These are phyloP conservation scores for Saccostrea glomerata DNA, from an alignment of 1,140 invertebrate species.

Conservation along the genomic window DNA sequence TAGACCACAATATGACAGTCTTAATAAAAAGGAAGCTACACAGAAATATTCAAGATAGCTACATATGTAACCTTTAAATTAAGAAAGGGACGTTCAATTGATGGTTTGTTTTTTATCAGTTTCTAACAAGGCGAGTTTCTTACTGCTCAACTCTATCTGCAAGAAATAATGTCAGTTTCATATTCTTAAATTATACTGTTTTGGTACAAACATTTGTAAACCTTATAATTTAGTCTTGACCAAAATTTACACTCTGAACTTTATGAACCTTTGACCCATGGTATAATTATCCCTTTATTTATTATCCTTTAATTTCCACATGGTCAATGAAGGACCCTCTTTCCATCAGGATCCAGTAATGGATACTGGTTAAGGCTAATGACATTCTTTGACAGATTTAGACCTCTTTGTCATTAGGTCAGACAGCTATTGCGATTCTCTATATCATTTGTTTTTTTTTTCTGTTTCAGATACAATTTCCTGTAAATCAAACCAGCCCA, in stretches of 20 bases:
- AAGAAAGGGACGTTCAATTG: too few relatives aligned
- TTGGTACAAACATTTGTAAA: not conserved
- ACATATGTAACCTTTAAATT: too few relatives aligned
- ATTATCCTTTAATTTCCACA: not conserved
- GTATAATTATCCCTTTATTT: constrained; percentile 1
- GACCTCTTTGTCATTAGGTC: not conserved
- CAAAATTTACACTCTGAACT: not conserved
- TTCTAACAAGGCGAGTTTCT: too few relatives aligned
- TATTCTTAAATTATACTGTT: too few relatives aligned
- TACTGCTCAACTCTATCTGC: too few relatives aligned
- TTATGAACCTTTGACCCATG: not conserved
- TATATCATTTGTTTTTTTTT: not conserved
- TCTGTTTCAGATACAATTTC: not conserved
- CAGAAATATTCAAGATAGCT: too few relatives aligned
- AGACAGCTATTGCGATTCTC: not conserved
- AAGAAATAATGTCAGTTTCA: too few relatives aligned
- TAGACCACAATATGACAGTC: too few relatives aligned
- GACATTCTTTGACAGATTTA: constrained; percentile 5
- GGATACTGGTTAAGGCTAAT: not conserved
- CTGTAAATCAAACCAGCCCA: not conserved
- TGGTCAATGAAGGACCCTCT: not conserved
- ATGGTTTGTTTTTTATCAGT: too few relatives aligned
- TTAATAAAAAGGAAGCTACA: too few relatives aligned
- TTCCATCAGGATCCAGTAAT: constrained; percentile 3
- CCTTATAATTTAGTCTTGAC: not conserved